Conservation (phyloP, 2,113 vertebrate genomes). For the Pseudorectes ferrugineus region DNA sequence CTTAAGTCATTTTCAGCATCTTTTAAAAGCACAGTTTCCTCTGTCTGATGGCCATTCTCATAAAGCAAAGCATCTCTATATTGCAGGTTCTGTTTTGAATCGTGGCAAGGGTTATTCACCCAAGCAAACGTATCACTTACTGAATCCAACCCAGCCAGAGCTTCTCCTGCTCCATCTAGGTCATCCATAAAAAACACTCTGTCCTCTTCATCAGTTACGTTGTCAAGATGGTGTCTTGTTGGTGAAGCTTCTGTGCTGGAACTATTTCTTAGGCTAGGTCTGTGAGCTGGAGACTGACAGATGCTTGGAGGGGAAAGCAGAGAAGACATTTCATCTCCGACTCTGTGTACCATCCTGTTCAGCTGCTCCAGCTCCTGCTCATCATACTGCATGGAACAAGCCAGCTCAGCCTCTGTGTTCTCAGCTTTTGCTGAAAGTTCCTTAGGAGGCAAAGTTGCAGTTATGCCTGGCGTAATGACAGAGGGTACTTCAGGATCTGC, state of each 20-base stretch:
- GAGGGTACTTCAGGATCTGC: constrained; percentile 51
- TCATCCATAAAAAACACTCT: constrained; percentile 96
- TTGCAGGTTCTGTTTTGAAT: constrained; percentile 24
- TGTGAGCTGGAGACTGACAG: constrained; percentile 84
- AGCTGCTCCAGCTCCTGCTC: constrained; percentile 95
- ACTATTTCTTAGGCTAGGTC: constrained; percentile 63
- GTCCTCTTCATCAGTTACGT: constrained; percentile 80
- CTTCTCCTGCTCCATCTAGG: constrained; percentile 77
- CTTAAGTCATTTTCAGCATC: constrained; percentile 60
- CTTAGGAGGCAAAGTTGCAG: constrained; percentile 45
- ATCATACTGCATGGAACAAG: constrained; percentile 97
- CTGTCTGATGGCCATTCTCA: constrained; percentile 59
- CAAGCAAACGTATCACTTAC: constrained; percentile 49
- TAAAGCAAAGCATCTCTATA: constrained; percentile 29
- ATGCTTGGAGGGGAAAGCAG: constrained; percentile 92
- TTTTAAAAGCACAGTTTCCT: constrained; percentile 15
- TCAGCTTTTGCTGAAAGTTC: constrained; percentile 70
- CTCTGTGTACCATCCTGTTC: constrained; percentile 91
- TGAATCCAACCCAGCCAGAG: constrained; percentile 64
- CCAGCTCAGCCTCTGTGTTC: constrained; percentile 82
- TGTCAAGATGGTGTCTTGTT: constrained; percentile 38
- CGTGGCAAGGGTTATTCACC: constrained; percentile 26
- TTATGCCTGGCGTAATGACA: constrained; percentile 52
- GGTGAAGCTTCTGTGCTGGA: constrained; percentile 79
- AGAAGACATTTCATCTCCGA: constrained; percentile 93